Evolutionary conservation across 64 coral and sea anemone genomes (phyloP), one percentile per base, ranked within the genome.

Genomic region (Stylophora pistillata): DNA sequence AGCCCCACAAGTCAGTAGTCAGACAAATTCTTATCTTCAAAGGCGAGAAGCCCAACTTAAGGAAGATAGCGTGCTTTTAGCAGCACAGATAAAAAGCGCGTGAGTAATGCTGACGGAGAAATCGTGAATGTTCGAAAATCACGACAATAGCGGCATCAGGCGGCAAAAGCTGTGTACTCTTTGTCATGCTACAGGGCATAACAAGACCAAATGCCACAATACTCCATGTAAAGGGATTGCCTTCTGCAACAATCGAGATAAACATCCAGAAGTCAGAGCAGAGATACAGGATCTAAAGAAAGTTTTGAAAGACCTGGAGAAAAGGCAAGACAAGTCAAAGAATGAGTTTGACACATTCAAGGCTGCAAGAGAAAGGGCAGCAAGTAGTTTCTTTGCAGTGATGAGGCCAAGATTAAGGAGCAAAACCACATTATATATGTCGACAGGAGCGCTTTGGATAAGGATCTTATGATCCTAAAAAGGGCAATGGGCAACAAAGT

Each of bases 111-210:
- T 86, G 37, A 41, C 54, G 29, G 33, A 56, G 66, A 81, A 81
- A 73, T 57, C 53, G 20, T 10, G 23, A 56, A 37, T 4, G 1
- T 55, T 74, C 54, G 53, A 86, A 29, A 55, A 60, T 59, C 76
- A 62, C 41, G 29, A 71, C 13, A 29, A 73, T n/a, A 2, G 53
- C 2, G 34, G 56, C 12, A 37, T 1, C 20, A 21, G 63, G 30
- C 61, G 64, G 12, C 52, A 77, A 1, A 81, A 90, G 57, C 65
- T 79, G 10, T 79, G 63, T 90, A 37, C 34, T 5, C 71, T 90
- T 55, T 81, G 88, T 72, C 88, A 80, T 72, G 56, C 34, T 23
- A 53, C 58, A 33, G 88, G 77, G 9, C 88, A 88, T 26, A 90
- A 90, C 34, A 66, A 26, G 72, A 23, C 53, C 31, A 76, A 53